These are phyloP conservation scores for Drosophila crucigera DNA, from an alignment of 2,888 invertebrate species.

Conservation along the genomic window DNA sequence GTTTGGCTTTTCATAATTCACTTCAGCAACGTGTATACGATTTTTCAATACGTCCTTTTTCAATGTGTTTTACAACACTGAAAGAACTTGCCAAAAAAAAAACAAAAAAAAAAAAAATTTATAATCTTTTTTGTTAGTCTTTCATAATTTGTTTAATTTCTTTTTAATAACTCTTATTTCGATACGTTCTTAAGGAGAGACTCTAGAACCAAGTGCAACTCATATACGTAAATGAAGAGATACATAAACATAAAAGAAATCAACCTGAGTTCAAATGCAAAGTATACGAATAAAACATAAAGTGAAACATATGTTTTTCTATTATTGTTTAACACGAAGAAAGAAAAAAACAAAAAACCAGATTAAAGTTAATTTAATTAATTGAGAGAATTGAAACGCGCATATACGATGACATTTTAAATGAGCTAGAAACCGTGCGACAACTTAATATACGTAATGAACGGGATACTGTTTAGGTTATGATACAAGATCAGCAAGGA, in stretches of 20 bases:
- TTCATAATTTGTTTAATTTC: slow-evolving; percentile 36
- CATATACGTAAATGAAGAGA: slow-evolving; percentile 75
- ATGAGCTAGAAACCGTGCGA: slow-evolving; percentile 71
- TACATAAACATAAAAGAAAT: slow-evolving; percentile 62
- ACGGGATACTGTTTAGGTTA: slow-evolving; percentile 52
- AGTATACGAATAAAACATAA: slow-evolving; percentile 85
- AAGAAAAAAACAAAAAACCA: slow-evolving; percentile 50
- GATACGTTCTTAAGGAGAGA: slow-evolving; percentile 41
- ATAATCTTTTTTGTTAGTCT: slow-evolving; percentile 53
- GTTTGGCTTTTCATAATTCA: slow-evolving; percentile 58
- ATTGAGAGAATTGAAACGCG: slow-evolving; percentile 75
- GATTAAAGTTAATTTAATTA: slow-evolving; percentile 75
- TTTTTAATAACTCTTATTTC: slow-evolving; percentile 42
- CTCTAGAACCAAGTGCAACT: slow-evolving; percentile 66
- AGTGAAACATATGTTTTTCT: slow-evolving; percentile 66
- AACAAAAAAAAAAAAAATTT: slow-evolving; percentile 26
- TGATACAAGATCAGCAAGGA: slow-evolving; percentile 41
- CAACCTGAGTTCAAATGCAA: slow-evolving; percentile 86
- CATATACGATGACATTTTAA: slow-evolving; percentile 83
- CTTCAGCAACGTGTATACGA: slow-evolving; percentile 76
- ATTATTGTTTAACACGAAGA: slow-evolving; percentile 68
- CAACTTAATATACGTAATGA: slow-evolving; percentile 72
- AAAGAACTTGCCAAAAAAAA: slow-evolving; percentile 76
- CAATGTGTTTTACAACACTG: slow-evolving; percentile 68
- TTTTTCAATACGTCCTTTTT: slow-evolving; percentile 80